phyloP scores from a whole-genome alignment of 2,113 vertebrate genomes.

The Spermophilus dauricus region DNA sequence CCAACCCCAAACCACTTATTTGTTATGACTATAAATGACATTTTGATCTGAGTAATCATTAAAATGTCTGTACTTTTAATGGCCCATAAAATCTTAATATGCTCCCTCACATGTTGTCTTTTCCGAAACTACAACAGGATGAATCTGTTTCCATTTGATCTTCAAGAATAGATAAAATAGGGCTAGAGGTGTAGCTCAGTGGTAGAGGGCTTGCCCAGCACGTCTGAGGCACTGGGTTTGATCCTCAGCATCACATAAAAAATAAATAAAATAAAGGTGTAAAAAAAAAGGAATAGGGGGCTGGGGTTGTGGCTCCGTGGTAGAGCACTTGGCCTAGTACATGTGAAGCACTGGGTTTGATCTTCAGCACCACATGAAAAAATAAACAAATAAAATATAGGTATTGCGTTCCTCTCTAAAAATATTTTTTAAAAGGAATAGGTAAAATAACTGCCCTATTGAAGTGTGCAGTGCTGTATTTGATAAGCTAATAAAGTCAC shows the following conservation, averaged over 20 bases:
- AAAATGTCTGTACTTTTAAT: slow-evolving; percentile 61
- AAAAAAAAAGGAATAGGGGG: neutral
- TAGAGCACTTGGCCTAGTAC: too few relatives aligned
- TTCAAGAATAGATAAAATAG: slow-evolving; percentile 11
- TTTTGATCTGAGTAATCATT: slow-evolving; percentile 62
- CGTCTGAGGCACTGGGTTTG: too few relatives aligned
- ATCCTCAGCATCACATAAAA: too few relatives aligned
- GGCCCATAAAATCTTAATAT: slow-evolving; percentile 57
- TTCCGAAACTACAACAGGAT: slow-evolving; percentile 46
- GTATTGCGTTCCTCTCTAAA: too few relatives aligned
- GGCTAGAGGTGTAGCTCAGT: too few relatives aligned
- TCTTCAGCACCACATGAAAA: too few relatives aligned
- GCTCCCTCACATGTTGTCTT: neutral
- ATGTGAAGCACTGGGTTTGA: too few relatives aligned
- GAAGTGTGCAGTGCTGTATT: neutral
- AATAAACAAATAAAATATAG: too few relatives aligned
- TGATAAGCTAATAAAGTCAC: slow-evolving; percentile 59
- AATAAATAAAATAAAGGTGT: too few relatives aligned
- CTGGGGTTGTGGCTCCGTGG: too few relatives aligned
- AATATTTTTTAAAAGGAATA: neutral
- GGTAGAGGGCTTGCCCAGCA: too few relatives aligned
- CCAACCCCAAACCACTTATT: slow-evolving; percentile 56
- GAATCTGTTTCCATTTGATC: slow-evolving; percentile 51
- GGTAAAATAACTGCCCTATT: slow-evolving; percentile 26
- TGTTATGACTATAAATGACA: slow-evolving; percentile 63